Percentiles rank a stretch among this genome's conserved stretches.
Conservation (phyloP, 2,888 invertebrate species). For the Hesperia comma region DNA sequence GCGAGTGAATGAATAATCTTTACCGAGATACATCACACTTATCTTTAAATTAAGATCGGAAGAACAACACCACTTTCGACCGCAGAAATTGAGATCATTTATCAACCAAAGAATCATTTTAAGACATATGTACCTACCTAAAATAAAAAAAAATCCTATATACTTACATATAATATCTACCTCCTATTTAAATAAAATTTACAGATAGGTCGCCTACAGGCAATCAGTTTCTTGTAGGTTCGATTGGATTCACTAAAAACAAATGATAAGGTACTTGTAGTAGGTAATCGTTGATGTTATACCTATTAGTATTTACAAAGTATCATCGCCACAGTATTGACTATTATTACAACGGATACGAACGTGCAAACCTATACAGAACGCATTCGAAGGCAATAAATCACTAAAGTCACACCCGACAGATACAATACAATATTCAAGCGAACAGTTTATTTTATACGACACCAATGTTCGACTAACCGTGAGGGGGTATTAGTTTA, state of each 20-base stretch:
- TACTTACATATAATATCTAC: neutral
- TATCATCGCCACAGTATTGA: neutral
- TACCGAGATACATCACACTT: constrained; percentile 17
- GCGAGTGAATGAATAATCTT: constrained; percentile 24
- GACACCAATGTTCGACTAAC: constrained; percentile 27
- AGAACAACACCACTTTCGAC: constrained; percentile 12
- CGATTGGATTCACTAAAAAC: no score
- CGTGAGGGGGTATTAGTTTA: constrained; percentile 34
- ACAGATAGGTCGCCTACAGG: neutral
- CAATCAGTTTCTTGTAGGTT: neutral
- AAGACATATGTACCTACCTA: neutral
- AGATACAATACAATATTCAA: constrained; percentile 1
- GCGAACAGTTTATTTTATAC: constrained; percentile 20
- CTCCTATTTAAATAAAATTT: no score
- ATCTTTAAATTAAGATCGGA: constrained; percentile 34
- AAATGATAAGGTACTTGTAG: no score
- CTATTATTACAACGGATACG: neutral
- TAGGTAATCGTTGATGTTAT: no score
- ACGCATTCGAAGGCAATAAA: constrained; percentile 18
- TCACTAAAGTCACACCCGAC: constrained; percentile 26
- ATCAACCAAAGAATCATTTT: neutral
- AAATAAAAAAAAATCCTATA: no score
- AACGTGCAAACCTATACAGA: neutral
- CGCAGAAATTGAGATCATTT: constrained; percentile 10
- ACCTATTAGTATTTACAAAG: no score